Evolutionary conservation across 1,140 invertebrate genomes (phyloP).

Genomic region (Atta colombica): DNA sequence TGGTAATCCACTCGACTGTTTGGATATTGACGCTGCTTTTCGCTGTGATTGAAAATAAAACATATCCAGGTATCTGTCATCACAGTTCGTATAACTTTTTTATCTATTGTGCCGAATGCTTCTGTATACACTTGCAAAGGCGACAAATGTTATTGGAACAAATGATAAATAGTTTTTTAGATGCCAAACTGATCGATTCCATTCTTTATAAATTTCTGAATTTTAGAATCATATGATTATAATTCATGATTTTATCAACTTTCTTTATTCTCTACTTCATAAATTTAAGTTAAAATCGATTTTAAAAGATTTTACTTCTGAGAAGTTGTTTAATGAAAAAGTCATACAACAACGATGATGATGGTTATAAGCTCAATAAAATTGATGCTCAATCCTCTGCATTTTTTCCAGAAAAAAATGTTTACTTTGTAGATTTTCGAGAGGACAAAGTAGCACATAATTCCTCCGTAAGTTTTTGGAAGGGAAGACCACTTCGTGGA

Average conservation of each 20-base stretch:
- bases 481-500: slow-evolving; percentile 3
- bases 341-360: not conserved
- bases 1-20: slow-evolving; percentile 22
- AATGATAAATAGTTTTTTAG: not conserved
- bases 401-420: not conserved
- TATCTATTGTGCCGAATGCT: not conserved
- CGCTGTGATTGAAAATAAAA: slow-evolving; percentile 1
- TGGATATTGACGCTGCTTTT: slow-evolving; percentile 56
- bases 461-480: slow-evolving; percentile 13
- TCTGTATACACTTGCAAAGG: not conserved
- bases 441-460: not conserved
- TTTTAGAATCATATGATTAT: not conserved
- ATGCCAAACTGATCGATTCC: not conserved
- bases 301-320: not conserved
- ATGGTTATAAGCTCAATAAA: not conserved
- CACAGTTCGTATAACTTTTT: not conserved
- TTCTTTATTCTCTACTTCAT: not conserved
- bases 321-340: not conserved
- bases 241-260: not conserved
- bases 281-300: not conserved
- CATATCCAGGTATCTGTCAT: slow-evolving; percentile 15
- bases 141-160: not conserved
- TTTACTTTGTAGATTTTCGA: not conserved
- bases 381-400: not conserved
- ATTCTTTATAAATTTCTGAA: not conserved